phyloP scores from a whole-genome alignment of 2,888 invertebrate genomes.

The Branchipolynoe longqiensis region DNA sequence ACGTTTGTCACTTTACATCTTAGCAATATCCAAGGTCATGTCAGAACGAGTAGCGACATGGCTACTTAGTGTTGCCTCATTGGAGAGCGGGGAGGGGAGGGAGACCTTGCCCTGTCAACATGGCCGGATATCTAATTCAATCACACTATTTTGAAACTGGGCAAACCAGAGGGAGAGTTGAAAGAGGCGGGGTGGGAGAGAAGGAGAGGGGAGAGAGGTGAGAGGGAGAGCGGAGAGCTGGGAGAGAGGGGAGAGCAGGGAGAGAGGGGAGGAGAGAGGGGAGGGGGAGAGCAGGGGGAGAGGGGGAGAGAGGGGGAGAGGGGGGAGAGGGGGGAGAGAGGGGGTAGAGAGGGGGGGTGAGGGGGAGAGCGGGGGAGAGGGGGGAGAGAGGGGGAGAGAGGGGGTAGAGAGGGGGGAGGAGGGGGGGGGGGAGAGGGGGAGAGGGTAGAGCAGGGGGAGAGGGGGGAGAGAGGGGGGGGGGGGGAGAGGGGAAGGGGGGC shows the following conservation, averaged over 20 bases:
- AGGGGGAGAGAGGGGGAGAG: not conserved
- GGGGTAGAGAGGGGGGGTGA: not conserved
- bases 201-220: no score
- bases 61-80: no score
- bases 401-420: no score
- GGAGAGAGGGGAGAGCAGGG: not conserved
- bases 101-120: no score
- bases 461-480: not conserved
- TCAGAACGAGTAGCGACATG: no score
- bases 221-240: slow-evolving; percentile 6
- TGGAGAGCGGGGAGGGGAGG: no score
- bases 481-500: not conserved
- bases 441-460: not conserved
- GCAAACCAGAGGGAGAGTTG: no score
- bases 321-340: not conserved
- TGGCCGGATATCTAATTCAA: no score
- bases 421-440: not conserved
- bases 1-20: no score
- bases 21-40: no score
- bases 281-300: not conserved
- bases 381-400: not conserved
- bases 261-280: not conserved
- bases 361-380: not conserved
- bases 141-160: not conserved
- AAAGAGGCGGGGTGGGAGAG: no score